These are phyloP conservation scores for Mus spretus DNA, from an alignment of 2,797 vertebrate species.

Conservation along the genomic window DNA sequence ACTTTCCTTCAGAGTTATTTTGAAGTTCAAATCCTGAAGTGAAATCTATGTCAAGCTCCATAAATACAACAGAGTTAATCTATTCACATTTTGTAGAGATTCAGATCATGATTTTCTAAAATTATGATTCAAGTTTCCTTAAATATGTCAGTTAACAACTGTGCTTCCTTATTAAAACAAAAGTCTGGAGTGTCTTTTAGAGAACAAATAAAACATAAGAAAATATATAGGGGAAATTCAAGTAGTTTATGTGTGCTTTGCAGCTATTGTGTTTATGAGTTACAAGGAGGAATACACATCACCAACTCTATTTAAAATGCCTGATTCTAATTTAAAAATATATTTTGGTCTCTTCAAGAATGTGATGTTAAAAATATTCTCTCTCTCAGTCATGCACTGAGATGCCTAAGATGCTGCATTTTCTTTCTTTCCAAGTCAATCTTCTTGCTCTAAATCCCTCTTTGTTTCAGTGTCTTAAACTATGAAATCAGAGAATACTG, in stretches of 20 bases:
- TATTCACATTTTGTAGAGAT: slow-evolving; percentile 52
- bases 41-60: slow-evolving; percentile 42
- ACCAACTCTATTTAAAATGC: slow-evolving; percentile 65
- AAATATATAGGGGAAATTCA: slow-evolving; percentile 8
- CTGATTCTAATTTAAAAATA: slow-evolving; percentile 61
- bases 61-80: slow-evolving; percentile 63
- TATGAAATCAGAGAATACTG: slow-evolving; percentile 44
- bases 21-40: slow-evolving; percentile 33
- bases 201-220: slow-evolving; percentile 53
- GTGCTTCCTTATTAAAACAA: slow-evolving; percentile 59
- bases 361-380: slow-evolving; percentile 73
- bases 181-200: slow-evolving; percentile 43
- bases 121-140: slow-evolving; percentile 62
- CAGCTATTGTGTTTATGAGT: background rate
- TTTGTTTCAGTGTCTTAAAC: slow-evolving; percentile 83
- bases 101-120: slow-evolving; percentile 39
- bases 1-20: slow-evolving; percentile 43
- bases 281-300: background rate
- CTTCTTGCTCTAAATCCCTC: slow-evolving; percentile 73
- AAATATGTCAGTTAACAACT: slow-evolving; percentile 72
- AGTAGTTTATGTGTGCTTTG: slow-evolving; percentile 18
- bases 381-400: slow-evolving; percentile 63
- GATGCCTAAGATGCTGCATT: slow-evolving; percentile 48
- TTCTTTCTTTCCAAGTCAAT: slow-evolving; percentile 63
- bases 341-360: slow-evolving; percentile 67